These are phyloP conservation scores for Mormyrus hasselquistii DNA, from an alignment of 2,797 vertebrate species.

Conservation along the genomic window DNA sequence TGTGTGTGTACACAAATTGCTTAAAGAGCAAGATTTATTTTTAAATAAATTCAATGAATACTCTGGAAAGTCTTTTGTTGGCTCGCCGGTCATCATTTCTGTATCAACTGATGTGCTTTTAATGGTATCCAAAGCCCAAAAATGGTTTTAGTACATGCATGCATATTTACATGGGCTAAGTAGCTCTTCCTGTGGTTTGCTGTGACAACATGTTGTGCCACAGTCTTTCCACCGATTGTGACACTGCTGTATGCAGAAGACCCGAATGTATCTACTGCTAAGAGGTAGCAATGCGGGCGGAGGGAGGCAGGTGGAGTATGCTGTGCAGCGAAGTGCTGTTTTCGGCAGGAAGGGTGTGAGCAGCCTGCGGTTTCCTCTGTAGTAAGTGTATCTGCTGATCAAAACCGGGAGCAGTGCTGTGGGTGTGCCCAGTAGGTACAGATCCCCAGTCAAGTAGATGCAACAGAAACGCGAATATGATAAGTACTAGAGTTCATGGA, in stretches of 20 bases:
- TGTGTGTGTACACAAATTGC: background rate
- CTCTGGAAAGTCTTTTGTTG: background rate
- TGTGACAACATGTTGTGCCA: background rate
- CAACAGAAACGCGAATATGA: background rate
- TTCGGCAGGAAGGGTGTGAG: conserved; percentile 26
- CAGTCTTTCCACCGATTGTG: background rate
- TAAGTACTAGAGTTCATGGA: background rate
- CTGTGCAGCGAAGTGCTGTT: conserved; percentile 7
- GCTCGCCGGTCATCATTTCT: background rate
- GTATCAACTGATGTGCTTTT: background rate
- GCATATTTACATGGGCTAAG: background rate
- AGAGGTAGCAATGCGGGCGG: background rate
- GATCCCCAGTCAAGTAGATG: background rate
- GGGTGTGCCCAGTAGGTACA: conserved; percentile 12
- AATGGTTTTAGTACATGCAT: background rate
- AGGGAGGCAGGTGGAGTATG: background rate
- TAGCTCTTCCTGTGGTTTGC: background rate
- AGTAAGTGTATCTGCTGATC: conserved; percentile 17
- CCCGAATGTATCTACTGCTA: background rate
- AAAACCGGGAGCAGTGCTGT: conserved; percentile 12
- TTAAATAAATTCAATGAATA: background rate
- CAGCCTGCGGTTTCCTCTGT: conserved; percentile 25
- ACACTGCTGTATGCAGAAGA: background rate
- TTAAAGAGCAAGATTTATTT: background rate
- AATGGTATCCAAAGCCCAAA: background rate